These are phyloP conservation scores for Pheosia gnoma DNA, from an alignment of 2,888 invertebrate species.

Conservation along the genomic window DNA sequence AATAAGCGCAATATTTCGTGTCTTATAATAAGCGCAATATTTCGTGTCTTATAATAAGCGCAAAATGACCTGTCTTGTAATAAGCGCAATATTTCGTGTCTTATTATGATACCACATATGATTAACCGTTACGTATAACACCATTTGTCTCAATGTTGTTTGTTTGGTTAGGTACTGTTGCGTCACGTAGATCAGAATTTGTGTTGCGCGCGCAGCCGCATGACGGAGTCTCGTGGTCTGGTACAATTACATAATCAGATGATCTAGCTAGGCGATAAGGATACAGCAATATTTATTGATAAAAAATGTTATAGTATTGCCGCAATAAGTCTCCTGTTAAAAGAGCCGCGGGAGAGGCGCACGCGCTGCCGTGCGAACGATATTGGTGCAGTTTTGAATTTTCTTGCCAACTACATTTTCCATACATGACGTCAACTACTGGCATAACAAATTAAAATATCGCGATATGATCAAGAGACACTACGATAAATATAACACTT, in stretches of 20 bases:
- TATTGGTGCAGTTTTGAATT: constrained; percentile 14
- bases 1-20: no score
- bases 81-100: not conserved
- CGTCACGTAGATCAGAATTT: constrained; percentile 64
- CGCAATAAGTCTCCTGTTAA: constrained; percentile 38
- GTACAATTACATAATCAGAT: no score
- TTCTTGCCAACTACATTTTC: constrained; percentile 14
- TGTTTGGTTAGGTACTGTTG: constrained; percentile 29
- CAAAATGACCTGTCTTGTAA: not conserved
- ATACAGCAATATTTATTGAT: no score
- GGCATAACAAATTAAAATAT: no score
- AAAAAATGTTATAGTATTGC: no score
- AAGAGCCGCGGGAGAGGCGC: constrained; percentile 18
- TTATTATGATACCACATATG: not conserved
- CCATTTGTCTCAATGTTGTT: constrained; percentile 25
- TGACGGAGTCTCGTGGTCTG: constrained; percentile 15
- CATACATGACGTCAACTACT: no score
- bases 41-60: constrained; percentile 1
- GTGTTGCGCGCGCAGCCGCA: constrained; percentile 29
- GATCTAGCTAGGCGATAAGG: no score
- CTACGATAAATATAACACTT: no score
- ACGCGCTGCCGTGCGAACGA: constrained; percentile 14
- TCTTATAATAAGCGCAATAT: constrained; percentile 6
- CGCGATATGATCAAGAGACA: no score
- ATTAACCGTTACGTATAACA: constrained; percentile 11